phyloP scores from a whole-genome alignment of 2,888 invertebrate genomes.

The Drosophila merina region DNA sequence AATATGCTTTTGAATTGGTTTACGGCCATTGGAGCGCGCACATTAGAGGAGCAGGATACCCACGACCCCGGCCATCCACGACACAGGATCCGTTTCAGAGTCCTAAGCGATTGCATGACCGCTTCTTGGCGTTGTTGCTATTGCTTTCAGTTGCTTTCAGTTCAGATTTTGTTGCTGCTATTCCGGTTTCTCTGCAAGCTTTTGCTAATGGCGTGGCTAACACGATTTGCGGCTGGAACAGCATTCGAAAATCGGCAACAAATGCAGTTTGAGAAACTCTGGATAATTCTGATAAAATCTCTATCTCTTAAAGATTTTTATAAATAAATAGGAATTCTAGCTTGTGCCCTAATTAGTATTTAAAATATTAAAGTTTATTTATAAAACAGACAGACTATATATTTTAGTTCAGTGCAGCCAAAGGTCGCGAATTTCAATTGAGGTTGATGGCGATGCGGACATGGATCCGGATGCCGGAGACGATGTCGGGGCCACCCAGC shows the following conservation, averaged over 20 bases:
- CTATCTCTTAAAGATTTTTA: too few species aligned
- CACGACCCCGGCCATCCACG: constrained; percentile 1
- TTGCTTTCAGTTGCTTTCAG: constrained; percentile 1
- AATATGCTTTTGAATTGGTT: constrained; percentile 79
- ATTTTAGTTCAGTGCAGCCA: constrained; percentile 7
- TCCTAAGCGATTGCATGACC: constrained; percentile 26
- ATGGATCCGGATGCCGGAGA: not conserved
- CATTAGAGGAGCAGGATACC: constrained; percentile 34
- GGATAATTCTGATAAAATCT: not conserved
- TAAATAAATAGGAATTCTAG: too few species aligned
- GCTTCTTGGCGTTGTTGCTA: constrained; percentile 20
- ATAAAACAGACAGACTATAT: not conserved
- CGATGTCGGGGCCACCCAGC: not conserved
- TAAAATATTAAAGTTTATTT: not conserved
- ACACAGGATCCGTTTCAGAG: constrained; percentile 21
- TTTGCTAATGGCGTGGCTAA: constrained; percentile 78
- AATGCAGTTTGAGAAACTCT: constrained; percentile 8
- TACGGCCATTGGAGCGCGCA: constrained; percentile 71
- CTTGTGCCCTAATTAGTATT: not conserved
- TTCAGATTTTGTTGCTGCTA: constrained; percentile 47
- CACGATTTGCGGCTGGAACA: constrained; percentile 67
- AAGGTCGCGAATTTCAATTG: constrained; percentile 52
- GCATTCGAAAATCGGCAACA: constrained; percentile 13
- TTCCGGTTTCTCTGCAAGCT: constrained; percentile 56
- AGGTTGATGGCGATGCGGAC: constrained; percentile 11